Percentiles rank a stretch among this genome's conserved stretches.
Evolutionary conservation across 2,888 invertebrate species (phyloP).

Genomic region (Lithophane leautieri): DNA sequence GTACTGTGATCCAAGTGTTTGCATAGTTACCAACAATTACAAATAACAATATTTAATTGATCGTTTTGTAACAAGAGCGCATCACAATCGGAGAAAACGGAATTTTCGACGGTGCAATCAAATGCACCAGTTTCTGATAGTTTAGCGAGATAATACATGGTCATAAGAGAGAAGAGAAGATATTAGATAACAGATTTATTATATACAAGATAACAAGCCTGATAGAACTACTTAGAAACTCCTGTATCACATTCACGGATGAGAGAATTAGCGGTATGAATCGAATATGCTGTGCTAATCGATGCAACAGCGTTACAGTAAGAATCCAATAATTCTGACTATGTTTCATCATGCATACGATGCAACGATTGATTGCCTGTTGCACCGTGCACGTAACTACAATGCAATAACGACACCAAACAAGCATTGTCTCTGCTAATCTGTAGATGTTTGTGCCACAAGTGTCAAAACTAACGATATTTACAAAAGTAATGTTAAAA

Average conservation of each 20-base stretch:
- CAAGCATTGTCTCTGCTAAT: constrained; percentile 27
- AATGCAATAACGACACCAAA: constrained; percentile 22
- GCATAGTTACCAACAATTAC: constrained; percentile 11
- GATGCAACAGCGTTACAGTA: constrained; percentile 41
- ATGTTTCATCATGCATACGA: constrained; percentile 46
- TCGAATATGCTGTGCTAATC: constrained; percentile 36
- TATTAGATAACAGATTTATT: not conserved
- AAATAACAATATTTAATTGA: constrained; percentile 27
- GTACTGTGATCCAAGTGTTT: constrained; percentile 12
- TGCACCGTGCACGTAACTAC: constrained; percentile 18
- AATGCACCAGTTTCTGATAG: not conserved
- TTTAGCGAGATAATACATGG: not conserved
- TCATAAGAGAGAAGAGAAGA: not conserved
- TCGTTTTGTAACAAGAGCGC: constrained; percentile 12
- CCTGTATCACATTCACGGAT: constrained; percentile 29
- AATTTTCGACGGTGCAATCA: not conserved
- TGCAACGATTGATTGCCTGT: constrained; percentile 37
- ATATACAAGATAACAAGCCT: not conserved
- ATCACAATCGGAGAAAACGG: not conserved
- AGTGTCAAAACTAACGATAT: constrained; percentile 37
- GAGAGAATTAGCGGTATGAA: constrained; percentile 29
- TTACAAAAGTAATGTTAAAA: constrained; percentile 27
- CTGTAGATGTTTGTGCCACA: constrained; percentile 9
- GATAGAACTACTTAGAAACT: constrained; percentile 25
- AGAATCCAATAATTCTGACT: constrained; percentile 19